Evolutionary conservation across 2,888 invertebrate genomes (phyloP), one percentile per base, ranked within the genome.

Genomic region (Bellardia pandia): DNA sequence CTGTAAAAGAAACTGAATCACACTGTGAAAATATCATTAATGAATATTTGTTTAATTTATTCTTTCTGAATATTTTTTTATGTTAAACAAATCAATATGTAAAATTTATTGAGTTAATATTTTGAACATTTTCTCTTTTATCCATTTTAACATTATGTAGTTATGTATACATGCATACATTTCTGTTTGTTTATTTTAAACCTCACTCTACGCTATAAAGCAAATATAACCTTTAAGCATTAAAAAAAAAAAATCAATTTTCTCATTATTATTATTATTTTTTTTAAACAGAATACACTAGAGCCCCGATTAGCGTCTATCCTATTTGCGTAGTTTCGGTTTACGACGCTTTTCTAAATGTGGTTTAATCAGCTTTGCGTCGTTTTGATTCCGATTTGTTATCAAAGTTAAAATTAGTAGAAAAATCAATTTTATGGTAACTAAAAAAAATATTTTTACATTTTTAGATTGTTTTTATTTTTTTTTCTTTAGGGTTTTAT

Each of bases 71-170:
- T 37, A 5, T 33, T 30, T 72, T 33, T 45, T 7, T 58, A 1
- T 14, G n/a, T 30, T 30, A 11, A 74, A 74, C 5, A 74, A 74
- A 74, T 60, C 74, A 60, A 75, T 62, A 62, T 42, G 16, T 51
- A 13, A 0, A 30, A 30, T 3, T 13, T 58, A 33, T 13, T 30
- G 3, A 58, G 30, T 58, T 58, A 23, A 42, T 66, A 58, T 58
- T 64, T 11, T 64, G 11, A 23, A 42, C 11, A 64, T 42, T 66
- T 23, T 68, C 40, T 62, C 23, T 48, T 68, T 68, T 14, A 23
- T 45, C 23, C 7, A 66, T 30, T 16, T 68, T 68, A 16, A 7
- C 51, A 69, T 69, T 51, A 48, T 45, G 13, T 13, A 40, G 7
- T 9, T 14, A 37, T 33, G 8, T 16, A 42, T 42, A n/a, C 14